Evolutionary conservation across 1,140 invertebrate genomes (phyloP).

Genomic region (Tyrophagus putrescentiae): DNA sequence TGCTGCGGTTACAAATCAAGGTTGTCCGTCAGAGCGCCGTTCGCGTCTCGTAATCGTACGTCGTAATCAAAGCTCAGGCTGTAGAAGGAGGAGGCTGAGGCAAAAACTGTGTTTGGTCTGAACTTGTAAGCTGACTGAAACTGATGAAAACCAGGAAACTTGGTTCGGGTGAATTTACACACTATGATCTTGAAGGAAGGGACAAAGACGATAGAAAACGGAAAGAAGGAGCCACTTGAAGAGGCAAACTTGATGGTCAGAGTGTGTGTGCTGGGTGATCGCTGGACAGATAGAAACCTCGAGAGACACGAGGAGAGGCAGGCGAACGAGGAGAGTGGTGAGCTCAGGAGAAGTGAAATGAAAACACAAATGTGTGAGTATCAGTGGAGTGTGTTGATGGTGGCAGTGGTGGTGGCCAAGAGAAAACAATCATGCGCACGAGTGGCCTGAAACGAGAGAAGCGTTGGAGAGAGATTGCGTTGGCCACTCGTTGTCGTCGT

Average conservation of each 20-base stretch:
- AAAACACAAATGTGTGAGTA: neutral
- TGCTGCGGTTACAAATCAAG: neutral
- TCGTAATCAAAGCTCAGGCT: neutral
- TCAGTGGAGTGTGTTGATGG: neutral
- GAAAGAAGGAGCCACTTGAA: neutral
- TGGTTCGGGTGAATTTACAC: too few species aligned
- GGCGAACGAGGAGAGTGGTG: too few species aligned
- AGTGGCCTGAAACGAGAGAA: neutral
- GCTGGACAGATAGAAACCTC: neutral
- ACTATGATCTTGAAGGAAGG: neutral
- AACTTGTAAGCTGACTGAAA: neutral
- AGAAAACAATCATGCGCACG: neutral
- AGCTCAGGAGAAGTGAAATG: slow-evolving; percentile 7
- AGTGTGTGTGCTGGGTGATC: neutral
- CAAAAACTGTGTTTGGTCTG: neutral
- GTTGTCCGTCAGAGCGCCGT: neutral
- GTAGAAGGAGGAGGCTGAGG: neutral
- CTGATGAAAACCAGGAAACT: neutral
- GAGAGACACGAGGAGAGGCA: slow-evolving; percentile 2
- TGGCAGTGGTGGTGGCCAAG: neutral
- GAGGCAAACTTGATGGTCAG: neutral
- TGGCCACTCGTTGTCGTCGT: neutral
- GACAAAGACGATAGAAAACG: neutral
- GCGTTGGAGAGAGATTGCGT: neutral
- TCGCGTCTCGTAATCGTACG: too few species aligned